Percentiles rank a stretch among this genome's conserved stretches.
Evolutionary conservation across 2,113 vertebrate genomes (phyloP).

Genomic region (Butorides virescens): DNA sequence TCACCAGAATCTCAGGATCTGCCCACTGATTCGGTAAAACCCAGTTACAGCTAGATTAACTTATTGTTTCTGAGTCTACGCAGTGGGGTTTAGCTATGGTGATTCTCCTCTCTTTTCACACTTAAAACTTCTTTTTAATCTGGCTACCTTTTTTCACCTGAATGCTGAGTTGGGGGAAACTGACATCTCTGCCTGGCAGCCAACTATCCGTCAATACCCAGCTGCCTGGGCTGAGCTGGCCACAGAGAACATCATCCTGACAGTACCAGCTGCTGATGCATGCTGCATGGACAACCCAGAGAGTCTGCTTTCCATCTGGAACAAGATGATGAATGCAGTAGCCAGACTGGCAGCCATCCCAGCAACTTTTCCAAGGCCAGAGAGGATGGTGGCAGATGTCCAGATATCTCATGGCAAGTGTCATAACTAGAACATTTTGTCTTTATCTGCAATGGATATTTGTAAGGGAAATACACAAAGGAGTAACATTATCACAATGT

Average conservation of each 20-base stretch:
- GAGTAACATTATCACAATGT: fast-evolving
- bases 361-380: constrained; percentile 76
- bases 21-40: background rate
- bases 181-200: constrained; percentile 63
- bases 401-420: constrained; percentile 80
- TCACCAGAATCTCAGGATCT: background rate
- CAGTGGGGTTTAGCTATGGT: background rate
- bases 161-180: constrained; percentile 58
- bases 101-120: background rate
- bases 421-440: background rate
- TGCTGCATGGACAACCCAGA: constrained; percentile 70
- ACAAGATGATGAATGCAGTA: constrained; percentile 74
- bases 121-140: background rate
- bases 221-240: constrained; percentile 83
- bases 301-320: constrained; percentile 73
- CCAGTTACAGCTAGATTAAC: background rate
- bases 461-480: background rate
- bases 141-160: background rate
- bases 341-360: constrained; percentile 76
- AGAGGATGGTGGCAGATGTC: constrained; percentile 82
- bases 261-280: constrained; percentile 69
- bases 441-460: background rate
- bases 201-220: constrained; percentile 58
- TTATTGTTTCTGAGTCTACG: background rate
- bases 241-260: constrained; percentile 81